Conservation (phyloP, 1,140 invertebrate genomes). For the Palaemon carinicauda region DNA sequence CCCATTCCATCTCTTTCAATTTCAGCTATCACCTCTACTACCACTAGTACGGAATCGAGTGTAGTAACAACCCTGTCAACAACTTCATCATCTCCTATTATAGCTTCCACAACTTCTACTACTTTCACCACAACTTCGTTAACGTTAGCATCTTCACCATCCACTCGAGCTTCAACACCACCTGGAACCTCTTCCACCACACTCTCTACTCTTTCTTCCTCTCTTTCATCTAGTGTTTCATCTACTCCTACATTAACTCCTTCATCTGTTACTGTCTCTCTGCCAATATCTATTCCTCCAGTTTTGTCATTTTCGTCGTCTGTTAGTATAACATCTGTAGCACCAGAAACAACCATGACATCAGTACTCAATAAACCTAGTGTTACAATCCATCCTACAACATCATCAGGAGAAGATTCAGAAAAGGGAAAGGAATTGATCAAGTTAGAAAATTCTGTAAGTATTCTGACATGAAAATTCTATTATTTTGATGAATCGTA, state of each 20-base stretch:
- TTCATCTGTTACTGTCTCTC: background rate
- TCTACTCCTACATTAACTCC: background rate
- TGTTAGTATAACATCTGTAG: conserved; percentile 49
- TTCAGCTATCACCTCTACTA: conserved; percentile 37
- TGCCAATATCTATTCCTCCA: conserved; percentile 34
- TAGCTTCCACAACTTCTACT: background rate
- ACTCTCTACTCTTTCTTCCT: background rate
- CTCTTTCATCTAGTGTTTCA: background rate
- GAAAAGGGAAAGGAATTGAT: background rate
- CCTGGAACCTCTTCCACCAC: background rate
- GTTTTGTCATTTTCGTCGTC: conserved; percentile 38
- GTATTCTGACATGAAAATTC: background rate
- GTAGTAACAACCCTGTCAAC: background rate
- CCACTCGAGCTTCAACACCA: background rate
- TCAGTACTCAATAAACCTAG: conserved; percentile 38
- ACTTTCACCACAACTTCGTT: conserved; percentile 7
- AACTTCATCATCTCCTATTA: conserved; percentile 10
- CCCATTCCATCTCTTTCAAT: conserved; percentile 41
- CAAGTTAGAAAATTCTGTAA: conserved; percentile 45
- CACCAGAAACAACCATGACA: conserved; percentile 36
- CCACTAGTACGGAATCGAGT: conserved; percentile 12
- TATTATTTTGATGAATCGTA: no score
- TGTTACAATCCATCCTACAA: conserved; percentile 48
- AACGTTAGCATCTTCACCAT: background rate
- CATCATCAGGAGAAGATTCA: background rate